A percentile compares a stretch with the other conserved stretches of the same genome.
Conservation (phyloP, 1,140 invertebrate species). For the Solenopsis invicta region DNA sequence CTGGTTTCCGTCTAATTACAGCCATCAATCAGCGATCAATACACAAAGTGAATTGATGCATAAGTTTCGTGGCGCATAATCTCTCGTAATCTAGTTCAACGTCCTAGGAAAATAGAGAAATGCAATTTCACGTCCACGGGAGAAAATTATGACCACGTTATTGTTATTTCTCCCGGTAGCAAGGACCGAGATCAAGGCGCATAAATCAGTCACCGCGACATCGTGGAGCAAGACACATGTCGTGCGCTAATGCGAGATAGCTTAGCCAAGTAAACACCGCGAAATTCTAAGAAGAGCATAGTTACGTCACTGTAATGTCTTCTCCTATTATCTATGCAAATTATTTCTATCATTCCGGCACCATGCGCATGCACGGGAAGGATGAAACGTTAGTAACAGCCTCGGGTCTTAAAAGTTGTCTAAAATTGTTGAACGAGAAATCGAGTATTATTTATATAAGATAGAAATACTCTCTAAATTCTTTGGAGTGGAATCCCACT, state of each 20-base stretch:
- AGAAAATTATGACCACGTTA: slow-evolving; percentile 57
- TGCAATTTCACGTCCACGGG: slow-evolving; percentile 6
- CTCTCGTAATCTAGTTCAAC: slow-evolving; percentile 23
- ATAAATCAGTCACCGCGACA: slow-evolving; percentile 59
- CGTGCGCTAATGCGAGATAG: slow-evolving; percentile 53
- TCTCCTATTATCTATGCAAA: slow-evolving; percentile 32
- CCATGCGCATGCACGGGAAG: neutral
- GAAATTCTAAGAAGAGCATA: slow-evolving; percentile 48
- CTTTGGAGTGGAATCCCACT: too few relatives aligned
- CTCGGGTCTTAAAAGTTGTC: neutral
- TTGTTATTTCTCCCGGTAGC: slow-evolving; percentile 54
- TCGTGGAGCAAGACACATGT: slow-evolving; percentile 54
- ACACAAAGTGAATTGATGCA: neutral
- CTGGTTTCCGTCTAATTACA: neutral
- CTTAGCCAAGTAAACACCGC: slow-evolving; percentile 51
- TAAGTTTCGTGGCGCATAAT: neutral
- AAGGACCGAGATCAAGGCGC: slow-evolving; percentile 44
- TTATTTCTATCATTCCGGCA: slow-evolving; percentile 34
- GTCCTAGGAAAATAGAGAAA: slow-evolving; percentile 46
- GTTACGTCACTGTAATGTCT: slow-evolving; percentile 22
- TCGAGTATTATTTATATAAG: neutral
- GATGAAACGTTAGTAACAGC: neutral
- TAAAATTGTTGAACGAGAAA: neutral
- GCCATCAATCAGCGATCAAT: neutral
- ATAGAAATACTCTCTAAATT: too few relatives aligned